Conservation (phyloP, 2,113 vertebrate genomes). For the Machaerirhynchus nigripectus region DNA sequence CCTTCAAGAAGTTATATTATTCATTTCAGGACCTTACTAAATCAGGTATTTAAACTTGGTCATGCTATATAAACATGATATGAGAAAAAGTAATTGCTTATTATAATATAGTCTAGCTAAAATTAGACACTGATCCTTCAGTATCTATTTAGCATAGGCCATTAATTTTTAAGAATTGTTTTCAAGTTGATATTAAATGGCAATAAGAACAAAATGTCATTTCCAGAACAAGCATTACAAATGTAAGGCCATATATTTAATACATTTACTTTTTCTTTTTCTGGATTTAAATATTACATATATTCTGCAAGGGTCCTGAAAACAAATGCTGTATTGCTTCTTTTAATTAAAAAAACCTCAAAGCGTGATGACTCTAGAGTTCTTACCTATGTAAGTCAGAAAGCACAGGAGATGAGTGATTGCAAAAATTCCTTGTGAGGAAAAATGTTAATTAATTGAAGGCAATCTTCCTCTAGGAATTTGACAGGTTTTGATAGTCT, state of each 20-base stretch:
- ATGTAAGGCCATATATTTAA: background rate
- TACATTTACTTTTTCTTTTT: background rate
- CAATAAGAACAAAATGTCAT: background rate
- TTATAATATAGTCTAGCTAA: constrained; percentile 32
- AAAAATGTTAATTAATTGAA: background rate
- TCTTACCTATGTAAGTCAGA: background rate
- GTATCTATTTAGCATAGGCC: constrained; percentile 1
- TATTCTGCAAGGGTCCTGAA: background rate
- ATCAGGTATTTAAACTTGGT: constrained; percentile 55
- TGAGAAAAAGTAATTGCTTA: constrained; percentile 41
- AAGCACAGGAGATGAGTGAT: background rate
- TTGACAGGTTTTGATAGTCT: background rate
- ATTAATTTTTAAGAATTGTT: constrained; percentile 37
- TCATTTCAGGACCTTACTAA: constrained; percentile 16
- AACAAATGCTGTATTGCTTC: background rate
- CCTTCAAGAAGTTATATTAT: background rate
- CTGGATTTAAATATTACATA: background rate
- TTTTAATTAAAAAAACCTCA: background rate
- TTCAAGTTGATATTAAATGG: background rate
- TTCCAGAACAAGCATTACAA: constrained; percentile 4
- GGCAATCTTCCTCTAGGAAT: background rate
- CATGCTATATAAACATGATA: constrained; percentile 57
- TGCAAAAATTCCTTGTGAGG: background rate
- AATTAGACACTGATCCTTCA: constrained; percentile 34
- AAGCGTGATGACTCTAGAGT: background rate